A percentile compares a stretch with the other conserved stretches of the same genome.
These are phyloP conservation scores for Psammodynastes pulverulentus DNA, from an alignment of 2,113 vertebrate species.

Conservation along the genomic window DNA sequence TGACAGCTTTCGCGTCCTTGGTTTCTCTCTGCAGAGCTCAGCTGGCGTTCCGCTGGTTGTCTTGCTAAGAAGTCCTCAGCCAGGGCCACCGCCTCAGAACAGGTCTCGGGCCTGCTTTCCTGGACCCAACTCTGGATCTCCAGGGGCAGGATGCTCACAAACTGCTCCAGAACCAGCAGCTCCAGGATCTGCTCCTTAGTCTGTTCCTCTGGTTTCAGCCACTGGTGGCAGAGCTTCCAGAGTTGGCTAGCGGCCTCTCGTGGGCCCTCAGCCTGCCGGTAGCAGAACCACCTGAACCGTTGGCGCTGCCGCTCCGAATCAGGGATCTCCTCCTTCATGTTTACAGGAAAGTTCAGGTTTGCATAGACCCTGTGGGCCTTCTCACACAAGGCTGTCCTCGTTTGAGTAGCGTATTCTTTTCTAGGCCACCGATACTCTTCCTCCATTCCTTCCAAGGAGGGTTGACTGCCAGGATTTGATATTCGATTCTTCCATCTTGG, in stretches of 20 bases:
- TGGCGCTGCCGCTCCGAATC: neutral
- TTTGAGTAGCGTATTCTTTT: neutral
- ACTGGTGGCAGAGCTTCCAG: conserved; percentile 1
- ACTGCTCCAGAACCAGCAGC: conserved; percentile 6
- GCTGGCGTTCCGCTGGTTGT: neutral
- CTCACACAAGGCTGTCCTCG: neutral
- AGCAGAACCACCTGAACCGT: conserved; percentile 10
- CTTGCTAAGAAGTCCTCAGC: neutral
- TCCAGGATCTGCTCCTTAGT: conserved; percentile 6
- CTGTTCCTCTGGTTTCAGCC: conserved; percentile 3
- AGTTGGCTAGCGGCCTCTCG: neutral
- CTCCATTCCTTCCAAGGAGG: neutral
- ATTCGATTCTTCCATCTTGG: neutral
- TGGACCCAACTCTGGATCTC: conserved; percentile 15
- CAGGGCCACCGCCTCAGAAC: neutral
- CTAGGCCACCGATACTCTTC: neutral
- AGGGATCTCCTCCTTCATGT: neutral
- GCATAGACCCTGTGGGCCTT: neutral
- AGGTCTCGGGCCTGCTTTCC: neutral
- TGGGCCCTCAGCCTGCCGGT: neutral
- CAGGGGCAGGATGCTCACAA: neutral
- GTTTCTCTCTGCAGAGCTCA: neutral
- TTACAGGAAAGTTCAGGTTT: neutral
- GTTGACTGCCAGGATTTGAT: neutral
- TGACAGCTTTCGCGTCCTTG: neutral